Evolutionary conservation across 2,888 invertebrate genomes (phyloP).

Genomic region (Andrena trimmerana): DNA sequence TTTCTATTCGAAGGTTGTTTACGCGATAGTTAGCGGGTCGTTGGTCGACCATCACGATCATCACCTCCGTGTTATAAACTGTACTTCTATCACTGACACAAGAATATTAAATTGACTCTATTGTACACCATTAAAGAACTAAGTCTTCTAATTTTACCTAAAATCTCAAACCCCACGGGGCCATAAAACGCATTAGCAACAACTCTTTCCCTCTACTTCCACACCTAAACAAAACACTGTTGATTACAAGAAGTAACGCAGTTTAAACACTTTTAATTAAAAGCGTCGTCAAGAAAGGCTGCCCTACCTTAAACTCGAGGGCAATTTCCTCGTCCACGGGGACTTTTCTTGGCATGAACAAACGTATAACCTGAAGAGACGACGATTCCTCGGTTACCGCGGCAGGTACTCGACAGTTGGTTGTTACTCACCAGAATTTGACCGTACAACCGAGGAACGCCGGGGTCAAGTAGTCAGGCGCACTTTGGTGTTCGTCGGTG

Average conservation of each 20-base stretch:
- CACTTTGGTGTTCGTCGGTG: slow-evolving; percentile 15
- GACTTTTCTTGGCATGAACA: background rate
- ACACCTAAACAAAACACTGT: background rate
- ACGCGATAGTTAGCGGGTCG: background rate
- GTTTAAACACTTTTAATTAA: background rate
- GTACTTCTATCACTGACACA: too few species aligned
- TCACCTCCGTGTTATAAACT: background rate
- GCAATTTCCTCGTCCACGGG: background rate
- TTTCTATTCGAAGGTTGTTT: background rate
- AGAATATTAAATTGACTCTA: too few species aligned
- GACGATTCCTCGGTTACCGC: background rate
- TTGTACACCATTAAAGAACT: too few species aligned
- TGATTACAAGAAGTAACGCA: background rate
- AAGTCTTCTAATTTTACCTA: too few species aligned
- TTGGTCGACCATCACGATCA: background rate
- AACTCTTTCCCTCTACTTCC: too few species aligned
- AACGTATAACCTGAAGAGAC: background rate
- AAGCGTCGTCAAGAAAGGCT: background rate
- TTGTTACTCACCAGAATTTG: slow-evolving; percentile 62
- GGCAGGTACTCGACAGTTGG: slow-evolving; percentile 5
- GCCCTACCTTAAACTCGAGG: background rate
- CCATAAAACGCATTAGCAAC: too few species aligned
- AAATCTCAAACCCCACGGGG: too few species aligned
- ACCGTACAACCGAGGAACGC: slow-evolving; percentile 33
- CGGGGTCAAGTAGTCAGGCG: slow-evolving; percentile 15